A percentile compares a stretch with the other conserved stretches of the same genome.
Conservation (phyloP, 2,888 invertebrate species). For the Teleiodes luculella region DNA sequence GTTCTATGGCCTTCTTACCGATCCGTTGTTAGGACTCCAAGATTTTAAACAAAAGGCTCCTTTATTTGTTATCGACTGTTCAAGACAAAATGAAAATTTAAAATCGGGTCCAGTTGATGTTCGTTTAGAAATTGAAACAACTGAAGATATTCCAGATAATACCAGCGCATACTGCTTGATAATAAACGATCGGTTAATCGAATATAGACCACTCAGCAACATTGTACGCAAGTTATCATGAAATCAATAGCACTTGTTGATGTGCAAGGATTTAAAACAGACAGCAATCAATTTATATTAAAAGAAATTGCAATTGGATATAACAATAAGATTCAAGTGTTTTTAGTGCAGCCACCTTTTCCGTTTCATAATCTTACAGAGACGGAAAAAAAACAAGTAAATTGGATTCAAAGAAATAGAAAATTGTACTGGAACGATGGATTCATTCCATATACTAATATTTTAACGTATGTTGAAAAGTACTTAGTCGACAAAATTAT, state of each 20-base stretch:
- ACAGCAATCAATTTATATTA: slow-evolving; percentile 9
- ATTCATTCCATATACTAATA: slow-evolving; percentile 7
- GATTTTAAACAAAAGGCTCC: slow-evolving; percentile 27
- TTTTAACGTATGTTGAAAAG: not conserved
- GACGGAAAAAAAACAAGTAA: slow-evolving; percentile 13
- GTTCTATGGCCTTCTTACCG: slow-evolving; percentile 23
- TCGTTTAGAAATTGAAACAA: slow-evolving; percentile 29
- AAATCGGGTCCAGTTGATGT: slow-evolving; percentile 31
- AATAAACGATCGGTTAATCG: slow-evolving; percentile 26
- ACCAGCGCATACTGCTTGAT: slow-evolving; percentile 31
- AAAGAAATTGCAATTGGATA: slow-evolving; percentile 10
- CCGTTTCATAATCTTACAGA: slow-evolving; percentile 11
- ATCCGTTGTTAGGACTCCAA: slow-evolving; percentile 24
- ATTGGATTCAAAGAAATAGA: slow-evolving; percentile 18
- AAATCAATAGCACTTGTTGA: slow-evolving; percentile 8
- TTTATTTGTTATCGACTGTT: slow-evolving; percentile 25
- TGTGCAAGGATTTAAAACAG: slow-evolving; percentile 12
- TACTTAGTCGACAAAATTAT: slow-evolving; percentile 7
- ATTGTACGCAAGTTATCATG: slow-evolving; percentile 21
- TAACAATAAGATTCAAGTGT: not conserved
- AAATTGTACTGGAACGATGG: slow-evolving; percentile 9
- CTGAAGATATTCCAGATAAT: slow-evolving; percentile 23
- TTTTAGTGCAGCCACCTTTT: slow-evolving; percentile 14
- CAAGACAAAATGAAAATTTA: slow-evolving; percentile 28
- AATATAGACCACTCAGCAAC: slow-evolving; percentile 26